Conservation (phyloP, 2,888 invertebrate genomes). For the Dolomedes plantarius region DNA sequence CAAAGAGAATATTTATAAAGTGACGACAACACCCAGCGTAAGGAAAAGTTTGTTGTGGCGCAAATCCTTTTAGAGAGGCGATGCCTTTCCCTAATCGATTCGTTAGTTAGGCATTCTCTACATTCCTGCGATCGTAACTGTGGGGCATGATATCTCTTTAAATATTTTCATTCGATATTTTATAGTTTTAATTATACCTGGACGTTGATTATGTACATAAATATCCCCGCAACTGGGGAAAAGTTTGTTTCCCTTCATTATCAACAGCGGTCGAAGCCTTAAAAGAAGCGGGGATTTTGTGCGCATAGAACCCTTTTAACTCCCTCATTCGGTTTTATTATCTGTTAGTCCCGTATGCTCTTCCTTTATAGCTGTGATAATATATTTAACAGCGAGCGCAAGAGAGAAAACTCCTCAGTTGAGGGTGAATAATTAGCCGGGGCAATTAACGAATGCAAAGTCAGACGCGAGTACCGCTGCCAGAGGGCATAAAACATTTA, state of each 20-base stretch:
- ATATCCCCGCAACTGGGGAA: slow-evolving; percentile 52
- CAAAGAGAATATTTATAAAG: slow-evolving; percentile 69
- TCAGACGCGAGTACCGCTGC: slow-evolving; percentile 53
- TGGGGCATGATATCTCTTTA: slow-evolving; percentile 69
- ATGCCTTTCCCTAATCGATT: slow-evolving; percentile 38
- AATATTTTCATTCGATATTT: slow-evolving; percentile 72
- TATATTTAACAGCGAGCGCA: slow-evolving; percentile 62
- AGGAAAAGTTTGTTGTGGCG: slow-evolving; percentile 47
- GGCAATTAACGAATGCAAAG: slow-evolving; percentile 71
- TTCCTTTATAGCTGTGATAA: slow-evolving; percentile 71
- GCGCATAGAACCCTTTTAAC: slow-evolving; percentile 25
- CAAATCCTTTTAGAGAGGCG: slow-evolving; percentile 29
- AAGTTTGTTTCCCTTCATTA: slow-evolving; percentile 62
- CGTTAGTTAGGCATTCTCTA: slow-evolving; percentile 44
- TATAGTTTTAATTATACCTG: slow-evolving; percentile 72
- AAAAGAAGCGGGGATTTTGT: slow-evolving; percentile 39
- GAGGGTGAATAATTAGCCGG: slow-evolving; percentile 68
- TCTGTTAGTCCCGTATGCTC: slow-evolving; percentile 69
- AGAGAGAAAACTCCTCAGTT: slow-evolving; percentile 30
- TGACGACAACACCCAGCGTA: slow-evolving; percentile 44
- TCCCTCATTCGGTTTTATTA: slow-evolving; percentile 67
- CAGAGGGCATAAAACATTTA: slow-evolving; percentile 70
- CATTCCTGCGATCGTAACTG: slow-evolving; percentile 61
- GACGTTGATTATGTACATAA: slow-evolving; percentile 71
- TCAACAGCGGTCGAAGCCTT: slow-evolving; percentile 30